phyloP scores from a whole-genome alignment of 2,113 vertebrate genomes.

The Ellobius talpinus region DNA sequence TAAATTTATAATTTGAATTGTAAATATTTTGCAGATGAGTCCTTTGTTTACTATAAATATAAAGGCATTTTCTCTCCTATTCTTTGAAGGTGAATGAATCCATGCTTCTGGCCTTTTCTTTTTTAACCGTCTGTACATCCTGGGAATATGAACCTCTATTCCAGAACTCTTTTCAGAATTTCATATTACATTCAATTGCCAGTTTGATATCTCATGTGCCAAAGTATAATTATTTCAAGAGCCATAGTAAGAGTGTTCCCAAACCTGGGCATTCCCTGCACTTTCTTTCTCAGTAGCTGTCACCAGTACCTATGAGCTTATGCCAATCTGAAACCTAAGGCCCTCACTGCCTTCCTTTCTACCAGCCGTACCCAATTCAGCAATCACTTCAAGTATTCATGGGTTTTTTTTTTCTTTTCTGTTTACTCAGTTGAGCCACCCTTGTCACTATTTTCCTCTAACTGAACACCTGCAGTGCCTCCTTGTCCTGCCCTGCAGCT shows the following conservation, averaged over 20 bases:
- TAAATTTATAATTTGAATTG: too few species aligned
- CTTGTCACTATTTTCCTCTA: conserved; percentile 6
- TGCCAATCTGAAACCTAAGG: background rate
- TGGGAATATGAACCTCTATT: background rate
- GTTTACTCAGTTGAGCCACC: background rate
- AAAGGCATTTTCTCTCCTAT: background rate
- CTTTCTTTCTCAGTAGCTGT: background rate
- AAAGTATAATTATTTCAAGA: conserved; percentile 19
- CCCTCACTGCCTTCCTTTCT: background rate
- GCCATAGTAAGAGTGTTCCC: background rate
- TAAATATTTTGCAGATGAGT: background rate
- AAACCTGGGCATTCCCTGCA: background rate
- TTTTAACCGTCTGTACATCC: background rate
- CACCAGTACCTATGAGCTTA: background rate
- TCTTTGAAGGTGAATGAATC: background rate
- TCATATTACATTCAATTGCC: background rate
- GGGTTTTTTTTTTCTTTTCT: background rate
- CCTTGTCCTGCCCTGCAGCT: background rate
- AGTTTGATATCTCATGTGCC: background rate
- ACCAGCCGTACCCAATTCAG: background rate
- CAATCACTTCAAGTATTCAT: background rate
- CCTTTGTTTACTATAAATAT: background rate
- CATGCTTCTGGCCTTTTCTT: background rate
- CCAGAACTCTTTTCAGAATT: background rate
- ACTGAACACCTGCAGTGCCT: background rate